phyloP scores from a whole-genome alignment of 1,140 invertebrate species.

The Doryteuthis pealeii region DNA sequence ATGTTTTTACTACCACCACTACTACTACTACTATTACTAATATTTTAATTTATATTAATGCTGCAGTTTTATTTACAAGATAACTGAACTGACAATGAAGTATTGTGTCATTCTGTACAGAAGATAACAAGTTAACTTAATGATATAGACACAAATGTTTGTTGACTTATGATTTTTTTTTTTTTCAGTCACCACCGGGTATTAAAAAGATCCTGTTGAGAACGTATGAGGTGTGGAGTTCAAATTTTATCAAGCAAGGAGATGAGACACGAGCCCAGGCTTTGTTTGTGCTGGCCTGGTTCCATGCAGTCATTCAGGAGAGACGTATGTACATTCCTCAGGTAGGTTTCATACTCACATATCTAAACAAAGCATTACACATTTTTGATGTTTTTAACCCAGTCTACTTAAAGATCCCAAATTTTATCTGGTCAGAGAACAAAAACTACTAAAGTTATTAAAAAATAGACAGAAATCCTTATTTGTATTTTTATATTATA shows the following conservation, averaged over 20 bases:
- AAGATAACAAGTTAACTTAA: too few relatives aligned
- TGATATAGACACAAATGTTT: too few relatives aligned
- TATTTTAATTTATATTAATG: too few relatives aligned
- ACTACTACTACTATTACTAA: too few relatives aligned
- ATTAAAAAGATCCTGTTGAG: conserved; percentile 69
- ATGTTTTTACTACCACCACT: too few relatives aligned
- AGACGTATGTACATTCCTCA: conserved; percentile 82
- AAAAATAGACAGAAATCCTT: too few relatives aligned
- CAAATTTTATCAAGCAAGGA: conserved; percentile 61
- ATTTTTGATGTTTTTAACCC: conserved; percentile 11
- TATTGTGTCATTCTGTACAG: too few relatives aligned
- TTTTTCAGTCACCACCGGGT: conserved; percentile 68
- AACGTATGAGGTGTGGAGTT: conserved; percentile 66
- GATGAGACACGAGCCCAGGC: conserved; percentile 63
- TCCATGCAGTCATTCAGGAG: conserved; percentile 87
- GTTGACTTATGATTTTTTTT: background rate
- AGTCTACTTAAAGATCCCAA: background rate
- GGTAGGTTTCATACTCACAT: conserved; percentile 36
- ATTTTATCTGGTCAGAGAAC: background rate
- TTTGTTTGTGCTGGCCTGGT: conserved; percentile 75
- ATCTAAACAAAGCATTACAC: background rate
- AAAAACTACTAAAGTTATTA: conserved; percentile 15
- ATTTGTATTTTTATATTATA: too few relatives aligned
- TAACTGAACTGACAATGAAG: too few relatives aligned
- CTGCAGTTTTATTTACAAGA: too few relatives aligned